Evolutionary conservation across 2,797 vertebrate species (phyloP).

Genomic region (Thaleichthys pacificus): DNA sequence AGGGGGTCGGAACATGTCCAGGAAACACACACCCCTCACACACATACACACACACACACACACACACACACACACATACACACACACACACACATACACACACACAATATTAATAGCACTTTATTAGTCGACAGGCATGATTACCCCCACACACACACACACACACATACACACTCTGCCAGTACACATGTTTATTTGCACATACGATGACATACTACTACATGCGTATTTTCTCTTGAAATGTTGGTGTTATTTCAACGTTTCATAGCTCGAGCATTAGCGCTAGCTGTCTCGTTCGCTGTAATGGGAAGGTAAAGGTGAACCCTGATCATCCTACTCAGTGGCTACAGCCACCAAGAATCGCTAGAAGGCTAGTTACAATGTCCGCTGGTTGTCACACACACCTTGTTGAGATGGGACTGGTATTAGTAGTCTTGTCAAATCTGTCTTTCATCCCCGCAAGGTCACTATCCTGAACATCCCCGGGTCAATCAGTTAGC

Average conservation of each 20-base stretch:
- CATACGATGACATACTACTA: slow-evolving; percentile 50
- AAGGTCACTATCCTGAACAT: slow-evolving; percentile 21
- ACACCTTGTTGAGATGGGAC: slow-evolving; percentile 48
- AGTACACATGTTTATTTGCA: slow-evolving; percentile 75
- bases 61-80: neutral
- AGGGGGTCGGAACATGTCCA: slow-evolving; percentile 36
- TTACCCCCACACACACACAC: slow-evolving; percentile 36
- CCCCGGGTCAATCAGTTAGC: slow-evolving; percentile 25
- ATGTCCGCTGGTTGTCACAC: slow-evolving; percentile 33
- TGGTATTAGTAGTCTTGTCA: slow-evolving; percentile 46
- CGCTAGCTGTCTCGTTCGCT: slow-evolving; percentile 35
- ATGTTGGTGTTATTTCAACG: slow-evolving; percentile 50
- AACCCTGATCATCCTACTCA: slow-evolving; percentile 17
- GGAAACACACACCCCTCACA: slow-evolving; percentile 44
- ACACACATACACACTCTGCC: slow-evolving; percentile 40
- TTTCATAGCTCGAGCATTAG: slow-evolving; percentile 36
- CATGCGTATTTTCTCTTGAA: slow-evolving; percentile 49
- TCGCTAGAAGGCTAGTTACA: slow-evolving; percentile 38
- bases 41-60: slow-evolving; percentile 14
- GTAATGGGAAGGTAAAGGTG: neutral
- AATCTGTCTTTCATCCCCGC: slow-evolving; percentile 23
- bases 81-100: neutral
- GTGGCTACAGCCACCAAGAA: slow-evolving; percentile 28
- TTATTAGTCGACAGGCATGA: slow-evolving; percentile 64
- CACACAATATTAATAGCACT: slow-evolving; percentile 60